Evolutionary conservation across 2,797 vertebrate genomes (phyloP), one percentile per base, ranked within the genome.

Genomic region (Cryptoprocta ferox): DNA sequence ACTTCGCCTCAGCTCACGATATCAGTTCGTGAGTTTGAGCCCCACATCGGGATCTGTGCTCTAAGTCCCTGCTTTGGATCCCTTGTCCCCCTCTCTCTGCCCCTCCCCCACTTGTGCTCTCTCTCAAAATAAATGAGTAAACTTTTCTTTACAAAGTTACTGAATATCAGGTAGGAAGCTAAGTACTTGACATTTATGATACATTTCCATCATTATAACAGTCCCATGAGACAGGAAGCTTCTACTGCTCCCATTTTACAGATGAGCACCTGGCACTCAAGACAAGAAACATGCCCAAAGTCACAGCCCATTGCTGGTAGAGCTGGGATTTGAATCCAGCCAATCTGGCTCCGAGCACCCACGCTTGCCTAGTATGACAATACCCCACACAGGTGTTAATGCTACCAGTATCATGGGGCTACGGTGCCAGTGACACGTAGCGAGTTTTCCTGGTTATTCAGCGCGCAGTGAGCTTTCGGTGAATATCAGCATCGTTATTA

Each of bases 401-500:
- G 4, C 32, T 0, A 1, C 26, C 12, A 0, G 8, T 0, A 45
- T 37, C 71, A 0, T 0, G 19, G 45, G 12, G 10, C 45, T 7
- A 9, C 0, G 0, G 30, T 8, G 28, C 37, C 1, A 0, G 1
- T 0, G 0, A 2, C 1, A 13, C 0, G 0, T 1, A 15, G 18
- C 0, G 0, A 2, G 8, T 35, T 48, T 11, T 19, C 45, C 83
- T 39, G 18, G 3, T 35, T 3, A 28, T 42, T 6, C 5, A 2
- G 37, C 10, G 5, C 32, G 4, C 2, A 4, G 8, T 6, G 3
- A 42, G 66, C 28, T 61, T 19, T 13, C 48, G 0, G 24, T 2
- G 18, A 11, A 11, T 50, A 26, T 2, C 61, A n/a, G 50, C 26
- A 0, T 1, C 9, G 19, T 6, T 10, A 6, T 37, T 13, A 61